Conservation (phyloP, 53 echinoderm and acorn worm species). For the Echinometra lucunter region DNA sequence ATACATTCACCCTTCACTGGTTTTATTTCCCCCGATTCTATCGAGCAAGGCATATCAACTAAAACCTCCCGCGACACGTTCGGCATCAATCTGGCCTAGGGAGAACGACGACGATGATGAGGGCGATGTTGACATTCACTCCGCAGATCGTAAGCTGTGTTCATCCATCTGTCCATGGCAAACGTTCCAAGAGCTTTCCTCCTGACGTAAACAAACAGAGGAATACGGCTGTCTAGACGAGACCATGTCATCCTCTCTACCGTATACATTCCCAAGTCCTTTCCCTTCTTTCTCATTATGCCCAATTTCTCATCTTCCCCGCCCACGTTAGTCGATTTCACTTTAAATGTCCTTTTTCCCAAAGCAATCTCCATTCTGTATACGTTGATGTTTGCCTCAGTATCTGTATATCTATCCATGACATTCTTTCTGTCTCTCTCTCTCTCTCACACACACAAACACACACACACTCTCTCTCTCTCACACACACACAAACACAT, state of each 20-base stretch:
- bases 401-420: neutral
- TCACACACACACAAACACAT: neutral
- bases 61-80: neutral
- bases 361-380: neutral
- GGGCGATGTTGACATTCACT: neutral
- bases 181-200: neutral
- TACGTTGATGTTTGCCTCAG: neutral
- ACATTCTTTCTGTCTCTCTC: slow-evolving; percentile 6
- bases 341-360: neutral
- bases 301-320: neutral
- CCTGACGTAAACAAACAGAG: slow-evolving; percentile 14
- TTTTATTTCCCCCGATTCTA: neutral
- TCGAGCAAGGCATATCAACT: neutral
- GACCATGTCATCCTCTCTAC: neutral
- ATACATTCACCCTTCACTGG: neutral
- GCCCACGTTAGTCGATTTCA: neutral
- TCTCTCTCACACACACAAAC: neutral
- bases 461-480: neutral
- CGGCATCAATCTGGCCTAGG: neutral
- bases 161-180: slow-evolving; percentile 2
- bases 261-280: neutral
- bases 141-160: neutral
- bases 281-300: neutral
- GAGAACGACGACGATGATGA: neutral
- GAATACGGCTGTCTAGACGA: slow-evolving; percentile 27